Evolutionary conservation across 2,888 invertebrate genomes (phyloP), one percentile per base, ranked within the genome.

Genomic region (Iphiclides podalirius): DNA sequence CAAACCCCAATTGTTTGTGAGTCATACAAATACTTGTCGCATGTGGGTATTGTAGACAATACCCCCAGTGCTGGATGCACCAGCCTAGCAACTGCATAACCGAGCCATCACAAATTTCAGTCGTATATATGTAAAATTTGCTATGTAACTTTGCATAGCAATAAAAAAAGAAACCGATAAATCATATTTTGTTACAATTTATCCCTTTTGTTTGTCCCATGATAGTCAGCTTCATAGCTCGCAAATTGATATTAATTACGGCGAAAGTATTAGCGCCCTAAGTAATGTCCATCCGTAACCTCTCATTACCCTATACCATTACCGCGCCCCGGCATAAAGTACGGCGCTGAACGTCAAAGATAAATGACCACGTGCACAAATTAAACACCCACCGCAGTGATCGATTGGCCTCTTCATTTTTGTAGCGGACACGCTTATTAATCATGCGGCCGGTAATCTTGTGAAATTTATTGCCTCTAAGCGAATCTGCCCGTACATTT

Each of bases 401-500:
- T 82, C 78, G 84, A 86, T 86, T 71, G 81, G 71, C 70, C 75
- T 78, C 81, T 73, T 83, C 79, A 86, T 87, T 87, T 87, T 86
- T 86, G 84, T 81, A 66, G 69, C 61, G 63, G 65, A 67, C 62
- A 60, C 69, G 67, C 72, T 72, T 85, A 86, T 86, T 84, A 86
- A 86, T 86, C 83, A 83, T 75, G 66, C 65, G 64, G 73, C 63
- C 77, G 77, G 81, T 80, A 78, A 85, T 82, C 82, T 83, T 77
- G 80, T 79, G 82, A 84, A 83, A 88, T 87, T 85, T 85, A 87
- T 87, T 88, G 84, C 84, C 79, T 84, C 82, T 75, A 77, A 82
- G 85, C 79, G 84, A 85, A 88, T 88, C 85, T 85, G 75, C 81
- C 66, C 60, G 61, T 67, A 79, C 72, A 85, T 87, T 83, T 79